A percentile compares a stretch with the other conserved stretches of the same genome.
These are phyloP conservation scores for Luffia ferchaultella DNA, from an alignment of 2,888 invertebrate species.

Conservation along the genomic window DNA sequence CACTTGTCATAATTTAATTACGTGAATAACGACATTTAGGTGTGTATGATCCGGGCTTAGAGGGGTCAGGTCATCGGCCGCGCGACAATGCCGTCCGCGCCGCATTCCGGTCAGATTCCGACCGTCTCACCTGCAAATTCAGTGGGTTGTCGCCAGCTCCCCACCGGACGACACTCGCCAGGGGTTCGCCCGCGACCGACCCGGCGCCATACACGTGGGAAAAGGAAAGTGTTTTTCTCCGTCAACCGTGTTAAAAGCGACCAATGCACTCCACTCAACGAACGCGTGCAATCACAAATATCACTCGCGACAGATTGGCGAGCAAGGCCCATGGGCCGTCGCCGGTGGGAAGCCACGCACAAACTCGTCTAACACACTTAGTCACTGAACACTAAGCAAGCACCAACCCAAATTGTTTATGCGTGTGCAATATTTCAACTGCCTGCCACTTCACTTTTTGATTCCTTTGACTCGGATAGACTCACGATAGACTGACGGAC, in stretches of 20 bases:
- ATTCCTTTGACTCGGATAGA: too few species aligned
- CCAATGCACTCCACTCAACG: too few species aligned
- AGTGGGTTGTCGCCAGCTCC: not conserved
- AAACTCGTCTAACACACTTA: too few species aligned
- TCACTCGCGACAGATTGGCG: too few species aligned
- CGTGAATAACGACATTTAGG: not conserved
- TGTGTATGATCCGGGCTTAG: not conserved
- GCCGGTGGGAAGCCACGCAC: too few species aligned
- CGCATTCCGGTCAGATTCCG: not conserved
- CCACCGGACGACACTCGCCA: not conserved
- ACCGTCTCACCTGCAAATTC: not conserved
- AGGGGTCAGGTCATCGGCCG: not conserved
- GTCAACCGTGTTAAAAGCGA: not conserved
- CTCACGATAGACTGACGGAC: too few species aligned
- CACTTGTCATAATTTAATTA: not conserved
- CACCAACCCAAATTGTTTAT: too few species aligned
- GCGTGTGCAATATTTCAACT: not conserved
- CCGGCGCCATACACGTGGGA: not conserved
- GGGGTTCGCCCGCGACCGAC: not conserved
- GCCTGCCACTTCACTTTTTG: too few species aligned
- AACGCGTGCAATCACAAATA: too few species aligned
- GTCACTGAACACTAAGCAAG: too few species aligned
- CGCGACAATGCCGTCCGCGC: not conserved
- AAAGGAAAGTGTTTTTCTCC: not conserved
- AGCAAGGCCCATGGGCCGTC: too few species aligned